Evolutionary conservation across 2,888 invertebrate species (phyloP).

Genomic region (Metopia argyrocephala): DNA sequence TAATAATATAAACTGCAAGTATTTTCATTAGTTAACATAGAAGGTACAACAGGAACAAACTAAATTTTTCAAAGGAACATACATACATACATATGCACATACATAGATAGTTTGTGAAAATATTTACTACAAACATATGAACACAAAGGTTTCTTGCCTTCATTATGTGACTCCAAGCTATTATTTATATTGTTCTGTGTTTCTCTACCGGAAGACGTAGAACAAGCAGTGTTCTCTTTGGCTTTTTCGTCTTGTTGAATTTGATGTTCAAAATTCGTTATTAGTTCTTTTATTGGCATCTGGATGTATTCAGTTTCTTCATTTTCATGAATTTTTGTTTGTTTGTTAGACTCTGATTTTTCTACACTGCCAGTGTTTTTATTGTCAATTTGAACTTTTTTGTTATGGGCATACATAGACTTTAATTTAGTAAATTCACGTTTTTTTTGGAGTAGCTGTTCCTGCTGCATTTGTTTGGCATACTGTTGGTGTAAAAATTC

Average conservation of each 20-base stretch:
- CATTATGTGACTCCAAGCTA: neutral
- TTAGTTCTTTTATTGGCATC: slow-evolving; percentile 79
- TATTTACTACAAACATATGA: neutral
- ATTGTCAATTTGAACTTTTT: neutral
- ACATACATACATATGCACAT: no score
- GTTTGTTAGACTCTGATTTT: neutral
- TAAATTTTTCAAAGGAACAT: no score
- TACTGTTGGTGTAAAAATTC: slow-evolving; percentile 68
- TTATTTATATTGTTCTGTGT: neutral
- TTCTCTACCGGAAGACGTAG: neutral
- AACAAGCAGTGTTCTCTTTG: neutral
- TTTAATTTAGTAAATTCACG: slow-evolving; percentile 46
- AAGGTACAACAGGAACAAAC: no score
- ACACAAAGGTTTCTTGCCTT: slow-evolving; percentile 52
- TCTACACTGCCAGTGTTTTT: neutral
- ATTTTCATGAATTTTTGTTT: neutral
- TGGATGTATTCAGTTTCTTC: slow-evolving; percentile 73
- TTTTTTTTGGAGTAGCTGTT: slow-evolving; percentile 27
- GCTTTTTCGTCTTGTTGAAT: slow-evolving; percentile 21
- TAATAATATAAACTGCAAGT: no score
- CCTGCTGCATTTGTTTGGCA: slow-evolving; percentile 61
- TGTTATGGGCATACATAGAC: slow-evolving; percentile 18
- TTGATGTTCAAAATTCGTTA: slow-evolving; percentile 83
- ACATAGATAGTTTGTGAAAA: neutral
- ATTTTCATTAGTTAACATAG: no score